phyloP scores from a whole-genome alignment of 2,113 vertebrate genomes.

The Oreochromis tanganicae region DNA sequence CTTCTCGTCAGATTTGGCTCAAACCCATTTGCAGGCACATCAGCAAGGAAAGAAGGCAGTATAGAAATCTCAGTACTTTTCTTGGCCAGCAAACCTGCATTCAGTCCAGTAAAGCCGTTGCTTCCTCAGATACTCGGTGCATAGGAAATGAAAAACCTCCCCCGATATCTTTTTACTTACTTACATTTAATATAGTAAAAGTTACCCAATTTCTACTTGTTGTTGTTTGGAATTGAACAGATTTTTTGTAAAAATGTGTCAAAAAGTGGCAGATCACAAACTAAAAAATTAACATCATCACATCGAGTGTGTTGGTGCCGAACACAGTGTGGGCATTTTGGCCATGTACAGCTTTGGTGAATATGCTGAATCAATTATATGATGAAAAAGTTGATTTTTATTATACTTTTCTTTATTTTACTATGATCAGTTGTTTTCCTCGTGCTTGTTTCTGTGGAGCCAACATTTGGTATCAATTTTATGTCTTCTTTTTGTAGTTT shows the following conservation, averaged over 20 bases:
- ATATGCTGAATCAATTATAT: background rate
- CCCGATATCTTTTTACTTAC: background rate
- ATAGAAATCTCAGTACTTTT: slow-evolving; percentile 1
- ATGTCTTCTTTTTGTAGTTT: background rate
- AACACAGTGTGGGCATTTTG: background rate
- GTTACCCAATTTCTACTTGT: background rate
- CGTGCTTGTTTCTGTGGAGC: background rate
- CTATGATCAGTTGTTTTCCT: background rate
- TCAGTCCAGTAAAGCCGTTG: background rate
- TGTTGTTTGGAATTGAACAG: background rate
- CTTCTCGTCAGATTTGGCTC: background rate
- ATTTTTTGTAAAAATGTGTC: background rate
- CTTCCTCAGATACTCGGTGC: background rate
- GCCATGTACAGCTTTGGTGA: background rate
- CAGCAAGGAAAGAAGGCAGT: background rate
- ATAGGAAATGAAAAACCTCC: slow-evolving; percentile 12
- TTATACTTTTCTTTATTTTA: background rate
- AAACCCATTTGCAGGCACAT: background rate
- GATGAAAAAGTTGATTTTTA: background rate
- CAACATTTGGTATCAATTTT: background rate
- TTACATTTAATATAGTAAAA: background rate
- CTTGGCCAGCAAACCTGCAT: background rate
- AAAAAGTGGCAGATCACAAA: background rate
- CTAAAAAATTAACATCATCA: background rate
- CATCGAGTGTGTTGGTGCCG: background rate